A percentile compares a stretch with the other conserved stretches of the same genome.
Conservation (phyloP, 2,113 vertebrate species). For the Catharus minimus region DNA sequence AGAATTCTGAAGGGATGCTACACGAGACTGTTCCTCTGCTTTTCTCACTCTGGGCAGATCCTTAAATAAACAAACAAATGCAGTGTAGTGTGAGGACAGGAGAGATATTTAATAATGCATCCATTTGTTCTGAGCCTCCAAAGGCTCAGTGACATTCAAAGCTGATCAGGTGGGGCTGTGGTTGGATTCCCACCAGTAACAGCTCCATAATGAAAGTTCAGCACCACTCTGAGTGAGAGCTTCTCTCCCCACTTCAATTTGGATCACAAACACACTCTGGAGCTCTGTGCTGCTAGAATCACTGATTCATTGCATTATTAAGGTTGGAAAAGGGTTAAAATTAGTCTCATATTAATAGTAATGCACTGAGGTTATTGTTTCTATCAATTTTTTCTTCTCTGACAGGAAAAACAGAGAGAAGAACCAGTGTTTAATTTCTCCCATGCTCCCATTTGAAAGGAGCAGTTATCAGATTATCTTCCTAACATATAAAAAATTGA, state of each 20-base stretch:
- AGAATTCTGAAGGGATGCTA: not conserved
- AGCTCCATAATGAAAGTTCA: not conserved
- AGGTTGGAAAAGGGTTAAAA: not conserved
- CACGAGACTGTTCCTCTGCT: not conserved
- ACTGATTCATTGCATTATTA: not conserved
- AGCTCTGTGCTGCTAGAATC: not conserved
- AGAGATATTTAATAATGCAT: not conserved
- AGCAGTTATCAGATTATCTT: not conserved
- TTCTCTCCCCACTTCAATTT: not conserved
- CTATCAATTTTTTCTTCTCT: not conserved
- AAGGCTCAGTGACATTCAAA: not conserved
- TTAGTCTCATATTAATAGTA: not conserved
- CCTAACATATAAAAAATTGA: not conserved
- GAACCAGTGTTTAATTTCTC: not conserved
- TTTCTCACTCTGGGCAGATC: not conserved
- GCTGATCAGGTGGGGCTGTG: not conserved
- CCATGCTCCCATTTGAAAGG: not conserved
- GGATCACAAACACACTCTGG: not conserved
- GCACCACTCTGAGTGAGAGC: not conserved
- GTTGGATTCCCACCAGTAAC: not conserved
- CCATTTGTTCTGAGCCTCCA: not conserved
- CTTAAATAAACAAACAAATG: not conserved
- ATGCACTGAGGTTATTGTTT: not conserved
- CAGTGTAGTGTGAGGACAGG: not conserved
- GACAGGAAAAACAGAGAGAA: not conserved